Base-by-base conservation (phyloP, 1,140 invertebrate genomes). In the Euwallacea similis region DNA sequence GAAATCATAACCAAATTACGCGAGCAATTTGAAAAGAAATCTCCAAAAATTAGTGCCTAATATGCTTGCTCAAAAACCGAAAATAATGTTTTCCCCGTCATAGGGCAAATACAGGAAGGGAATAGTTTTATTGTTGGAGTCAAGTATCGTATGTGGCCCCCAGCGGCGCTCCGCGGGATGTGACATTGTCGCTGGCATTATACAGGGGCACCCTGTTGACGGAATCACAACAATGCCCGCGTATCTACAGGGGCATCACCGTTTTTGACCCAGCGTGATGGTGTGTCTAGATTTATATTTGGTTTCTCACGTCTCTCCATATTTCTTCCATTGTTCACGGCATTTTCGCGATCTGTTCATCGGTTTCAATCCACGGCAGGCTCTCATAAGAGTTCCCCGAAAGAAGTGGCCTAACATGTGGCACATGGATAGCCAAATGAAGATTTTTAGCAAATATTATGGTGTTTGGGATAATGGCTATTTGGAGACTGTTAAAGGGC, bases 71-170 rank as follows among this genome's bases (percentile, higher is more conserved):
- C 56, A 59, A 59, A 59, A 59, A 59, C 56, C 56, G 56, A 59
- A 59, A 59, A 59, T 59, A 59, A 59, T 33, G 21, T 59, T 59
- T 59, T 16, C 21, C 56, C 13, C 21, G 21, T 33, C 11, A 53
- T 53, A 11, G 50, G 15, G 15, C 50, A 33, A 33, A 33, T 59
- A 65, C 47, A 11, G 69, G 69, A 61, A 58, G 61, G 62, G 21
- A 58, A 64, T 53, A 10, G 42, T 65, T 68, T 54, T 62, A 71
- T 74, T 74, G 65, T 74, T 11, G 61, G 59, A 71, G 73, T 74
- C 73, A 74, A 74, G 73, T 74, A 74, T 74, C 69, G 69, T 68
- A 72, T 72, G 73, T 68, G 73, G 21, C 56, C 65, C 69, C 73
- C 66, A 33, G 59, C n/a, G 58, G 44, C 46, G 56, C 59, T 16